Evolutionary conservation across 2,797 vertebrate species (phyloP), one percentile per base, ranked within the genome.

Genomic region (Macropodus opercularis): DNA sequence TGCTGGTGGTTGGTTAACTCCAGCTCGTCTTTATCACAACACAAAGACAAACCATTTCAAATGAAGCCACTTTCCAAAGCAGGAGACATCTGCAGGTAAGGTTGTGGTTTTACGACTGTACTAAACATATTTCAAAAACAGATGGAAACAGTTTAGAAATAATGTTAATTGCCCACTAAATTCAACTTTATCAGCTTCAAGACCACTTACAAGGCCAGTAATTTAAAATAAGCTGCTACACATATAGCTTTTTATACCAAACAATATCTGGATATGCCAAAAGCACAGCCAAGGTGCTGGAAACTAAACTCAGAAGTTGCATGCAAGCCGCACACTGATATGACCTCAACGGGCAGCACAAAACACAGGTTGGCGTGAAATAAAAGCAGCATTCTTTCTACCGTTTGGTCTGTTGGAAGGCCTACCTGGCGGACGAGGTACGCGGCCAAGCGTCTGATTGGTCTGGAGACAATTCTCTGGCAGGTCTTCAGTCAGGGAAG

Each of bases 371-470:
- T 94, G 90, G 91, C 92, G 82, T 75, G 63, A 81, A 86, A 91
- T 94, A 79, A 93, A 93, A 93, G 92, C 89, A 66, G 42, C 55
- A 62, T 76, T 84, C 76, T 83, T 70, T 90, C 76, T 56, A 36
- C 69, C 43, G 24, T 63, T 69, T 63, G 22, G 55, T 69, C 65
- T 80, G 73, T 59, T 89, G 91, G 89, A 92, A 87, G 70, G 80
- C 81, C 84, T 89, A 94, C 93, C 93, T 94, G 91, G 73, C 74
- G 75, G 66, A 91, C 88, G 92, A 90, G 85, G 90, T 75, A 89
- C 71, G 69, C 86, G 85, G 87, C 77, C 70, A 72, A 88, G 71
- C 77, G 44, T 91, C 90, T 80, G 88, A 93, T 85, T 93, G 92
- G 88, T 85, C 69, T 46, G 84, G 68, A 83, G 89, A 89, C 89